Conservation (phyloP, 2,797 vertebrate species). For the Phrynocephalus vlangalii region DNA sequence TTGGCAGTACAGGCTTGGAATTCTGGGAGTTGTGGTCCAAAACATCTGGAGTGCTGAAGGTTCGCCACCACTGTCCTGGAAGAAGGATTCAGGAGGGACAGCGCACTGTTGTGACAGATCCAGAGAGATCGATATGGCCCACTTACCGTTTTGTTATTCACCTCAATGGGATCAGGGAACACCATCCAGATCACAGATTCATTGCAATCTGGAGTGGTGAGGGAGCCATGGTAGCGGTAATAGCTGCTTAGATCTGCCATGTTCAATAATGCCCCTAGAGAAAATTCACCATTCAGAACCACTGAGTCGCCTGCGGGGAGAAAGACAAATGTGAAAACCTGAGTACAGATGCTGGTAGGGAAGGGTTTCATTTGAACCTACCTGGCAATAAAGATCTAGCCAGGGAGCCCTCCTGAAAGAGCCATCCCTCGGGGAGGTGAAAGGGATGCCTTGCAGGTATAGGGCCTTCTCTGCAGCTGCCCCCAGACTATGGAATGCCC, state of each 20-base stretch:
- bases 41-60: no score
- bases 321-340: background rate
- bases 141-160: conserved; percentile 81
- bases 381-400: no score
- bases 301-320: background rate
- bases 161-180: conserved; percentile 77
- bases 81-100: background rate
- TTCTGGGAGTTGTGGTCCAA: no score
- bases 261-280: background rate
- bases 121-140: background rate
- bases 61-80: no score
- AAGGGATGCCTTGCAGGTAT: no score
- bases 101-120: no score
- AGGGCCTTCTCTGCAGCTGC: no score
- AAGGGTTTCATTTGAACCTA: no score
- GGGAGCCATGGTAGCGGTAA: conserved; percentile 85
- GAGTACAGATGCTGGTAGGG: background rate
- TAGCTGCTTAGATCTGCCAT: conserved; percentile 74
- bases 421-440: no score
- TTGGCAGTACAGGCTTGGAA: no score
- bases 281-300: background rate
- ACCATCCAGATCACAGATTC: conserved; percentile 87
- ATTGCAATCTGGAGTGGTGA: conserved; percentile 84
- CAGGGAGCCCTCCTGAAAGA: no score
- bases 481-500: no score